Conservation (phyloP, 2,888 invertebrate genomes). For the Magallana nippona region DNA sequence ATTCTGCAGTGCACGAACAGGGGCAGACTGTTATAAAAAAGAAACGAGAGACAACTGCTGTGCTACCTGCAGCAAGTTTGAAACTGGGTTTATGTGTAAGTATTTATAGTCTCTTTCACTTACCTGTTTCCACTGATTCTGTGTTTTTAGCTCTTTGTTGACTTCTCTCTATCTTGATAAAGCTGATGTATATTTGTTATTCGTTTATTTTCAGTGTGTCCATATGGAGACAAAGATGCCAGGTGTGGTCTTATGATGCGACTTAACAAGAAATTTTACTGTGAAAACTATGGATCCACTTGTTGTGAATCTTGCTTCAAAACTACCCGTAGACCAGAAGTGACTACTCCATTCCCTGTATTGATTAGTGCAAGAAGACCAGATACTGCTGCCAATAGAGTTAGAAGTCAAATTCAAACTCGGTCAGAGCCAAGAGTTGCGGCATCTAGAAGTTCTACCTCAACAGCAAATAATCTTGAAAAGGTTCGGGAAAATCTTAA, state of each 20-base stretch:
- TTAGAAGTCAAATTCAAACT: conserved; percentile 12
- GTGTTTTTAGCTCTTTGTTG: not conserved
- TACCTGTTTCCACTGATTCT: not conserved
- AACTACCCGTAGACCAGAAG: not conserved
- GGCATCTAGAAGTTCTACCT: conserved; percentile 2
- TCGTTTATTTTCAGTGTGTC: conserved; percentile 37
- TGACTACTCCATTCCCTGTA: not conserved
- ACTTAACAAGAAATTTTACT: conserved; percentile 38
- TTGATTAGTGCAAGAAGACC: conserved; percentile 11
- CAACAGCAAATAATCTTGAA: conserved; percentile 1
- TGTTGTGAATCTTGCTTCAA: conserved; percentile 47
- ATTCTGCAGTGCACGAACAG: conserved; percentile 48
- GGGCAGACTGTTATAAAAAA: conserved; percentile 56
- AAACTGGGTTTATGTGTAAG: conserved; percentile 51
- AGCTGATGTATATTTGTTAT: too few relatives aligned
- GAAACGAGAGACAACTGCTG: conserved; percentile 55
- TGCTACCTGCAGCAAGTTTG: conserved; percentile 55
- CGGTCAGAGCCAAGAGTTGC: not conserved
- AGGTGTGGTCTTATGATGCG: conserved; percentile 38
- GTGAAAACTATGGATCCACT: conserved; percentile 37
- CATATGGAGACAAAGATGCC: conserved; percentile 48
- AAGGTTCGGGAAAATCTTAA: not conserved
- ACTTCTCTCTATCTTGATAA: not conserved
- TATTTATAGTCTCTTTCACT: not conserved
- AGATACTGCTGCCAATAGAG: conserved; percentile 4